phyloP scores from a whole-genome alignment of 2,888 invertebrate species.

The Pardosa pseudoannulata region DNA sequence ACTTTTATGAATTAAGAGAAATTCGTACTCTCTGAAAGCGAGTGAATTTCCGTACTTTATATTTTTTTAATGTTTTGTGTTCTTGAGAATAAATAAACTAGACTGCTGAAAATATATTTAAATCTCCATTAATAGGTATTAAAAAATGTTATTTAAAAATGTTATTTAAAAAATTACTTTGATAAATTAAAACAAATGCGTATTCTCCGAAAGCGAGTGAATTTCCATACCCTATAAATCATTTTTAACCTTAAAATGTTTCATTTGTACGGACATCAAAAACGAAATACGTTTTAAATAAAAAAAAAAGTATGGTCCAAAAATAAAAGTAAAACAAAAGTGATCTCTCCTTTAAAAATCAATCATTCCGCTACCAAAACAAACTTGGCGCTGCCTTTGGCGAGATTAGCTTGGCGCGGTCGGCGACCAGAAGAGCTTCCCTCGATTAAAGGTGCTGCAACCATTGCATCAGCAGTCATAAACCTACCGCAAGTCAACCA shows the following conservation, averaged over 20 bases:
- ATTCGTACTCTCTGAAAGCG: too few relatives aligned
- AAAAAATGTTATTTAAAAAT: too few relatives aligned
- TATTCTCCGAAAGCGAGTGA: not conserved
- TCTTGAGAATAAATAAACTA: too few relatives aligned
- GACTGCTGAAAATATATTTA: too few relatives aligned
- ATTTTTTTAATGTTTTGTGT: too few relatives aligned
- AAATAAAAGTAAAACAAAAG: too few relatives aligned
- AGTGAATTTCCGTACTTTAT: too few relatives aligned
- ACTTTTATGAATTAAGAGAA: too few relatives aligned
- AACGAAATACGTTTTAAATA: not conserved
- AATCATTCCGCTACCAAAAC: constrained; percentile 5
- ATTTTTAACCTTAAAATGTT: not conserved
- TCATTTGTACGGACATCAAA: not conserved
- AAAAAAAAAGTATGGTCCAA: not conserved
- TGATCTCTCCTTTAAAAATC: not conserved
- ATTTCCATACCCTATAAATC: not conserved
- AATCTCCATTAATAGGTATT: too few relatives aligned
- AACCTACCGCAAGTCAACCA: constrained; percentile 1
- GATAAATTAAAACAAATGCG: too few relatives aligned
- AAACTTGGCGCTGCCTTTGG: not conserved
- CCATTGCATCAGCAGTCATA: constrained; percentile 18
- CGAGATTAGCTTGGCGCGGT: not conserved
- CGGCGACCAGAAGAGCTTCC: not conserved
- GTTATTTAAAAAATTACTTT: too few relatives aligned
- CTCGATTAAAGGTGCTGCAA: not conserved